Percentiles rank a stretch among this genome's conserved stretches.
phyloP scores from a whole-genome alignment of 1,140 invertebrate genomes.

The Hydropsyche tenuis region DNA sequence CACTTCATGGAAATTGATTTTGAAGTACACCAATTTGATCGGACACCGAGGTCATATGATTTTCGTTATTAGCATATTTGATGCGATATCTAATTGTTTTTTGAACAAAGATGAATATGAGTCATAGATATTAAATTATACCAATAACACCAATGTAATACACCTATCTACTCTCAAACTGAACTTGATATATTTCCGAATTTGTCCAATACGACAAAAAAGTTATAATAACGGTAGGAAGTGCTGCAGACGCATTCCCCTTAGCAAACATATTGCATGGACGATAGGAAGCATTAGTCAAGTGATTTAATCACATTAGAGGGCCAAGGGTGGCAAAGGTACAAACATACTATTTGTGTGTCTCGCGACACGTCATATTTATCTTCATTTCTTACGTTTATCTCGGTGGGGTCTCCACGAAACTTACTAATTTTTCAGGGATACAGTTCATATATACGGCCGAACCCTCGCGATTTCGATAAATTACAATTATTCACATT shows the following conservation, averaged over 20 bases:
- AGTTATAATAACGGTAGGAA: conserved; percentile 17
- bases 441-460: neutral
- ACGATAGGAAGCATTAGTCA: conserved; percentile 42
- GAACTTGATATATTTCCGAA: no score
- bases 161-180: no score
- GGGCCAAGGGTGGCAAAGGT: conserved; percentile 33
- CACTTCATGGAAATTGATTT: no score
- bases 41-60: no score
- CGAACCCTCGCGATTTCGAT: neutral
- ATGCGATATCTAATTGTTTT: no score
- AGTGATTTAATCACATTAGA: conserved; percentile 49
- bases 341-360: conserved; percentile 27
- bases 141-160: no score
- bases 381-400: conserved; percentile 45
- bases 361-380: conserved; percentile 39
- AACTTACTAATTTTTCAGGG: conserved; percentile 31
- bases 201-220: neutral
- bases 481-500: conserved; percentile 31
- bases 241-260: neutral
- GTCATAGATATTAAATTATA: no score
- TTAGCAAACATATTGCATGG: conserved; percentile 30
- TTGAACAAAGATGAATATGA: no score
- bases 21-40: no score
- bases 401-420: conserved; percentile 1
- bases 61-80: no score